phyloP scores from a whole-genome alignment of 2,113 vertebrate genomes.

The Microtus pennsylvanicus region DNA sequence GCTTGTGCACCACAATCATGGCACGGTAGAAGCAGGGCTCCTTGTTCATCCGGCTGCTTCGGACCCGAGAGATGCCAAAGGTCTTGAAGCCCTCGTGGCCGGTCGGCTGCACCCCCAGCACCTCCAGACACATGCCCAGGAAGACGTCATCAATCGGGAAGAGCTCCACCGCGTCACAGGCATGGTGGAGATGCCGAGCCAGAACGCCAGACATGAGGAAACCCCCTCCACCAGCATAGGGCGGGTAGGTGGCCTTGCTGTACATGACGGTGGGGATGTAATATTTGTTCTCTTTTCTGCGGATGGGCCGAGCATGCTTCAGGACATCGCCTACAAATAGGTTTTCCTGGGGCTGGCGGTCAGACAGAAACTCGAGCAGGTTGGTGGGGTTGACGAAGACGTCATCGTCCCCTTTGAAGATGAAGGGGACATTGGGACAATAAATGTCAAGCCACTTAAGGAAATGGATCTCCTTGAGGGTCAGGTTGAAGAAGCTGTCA shows the following conservation, averaged over 20 bases:
- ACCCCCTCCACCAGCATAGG: conserved; percentile 96
- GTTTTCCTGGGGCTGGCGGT: conserved; percentile 84
- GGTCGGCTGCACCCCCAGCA: conserved; percentile 90
- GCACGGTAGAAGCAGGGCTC: conserved; percentile 96
- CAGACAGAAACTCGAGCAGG: conserved; percentile 93
- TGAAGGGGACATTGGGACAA: conserved; percentile 89
- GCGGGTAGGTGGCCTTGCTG: conserved; percentile 92
- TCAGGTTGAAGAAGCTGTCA: conserved; percentile 98
- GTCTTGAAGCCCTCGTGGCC: conserved; percentile 96
- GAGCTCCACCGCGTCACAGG: conserved; percentile 91
- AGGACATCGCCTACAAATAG: conserved; percentile 95
- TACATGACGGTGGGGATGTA: conserved; percentile 93
- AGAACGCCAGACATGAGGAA: conserved; percentile 94
- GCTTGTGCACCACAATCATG: conserved; percentile 98
- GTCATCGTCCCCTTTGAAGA: conserved; percentile 97
- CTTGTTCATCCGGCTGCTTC: conserved; percentile 94
- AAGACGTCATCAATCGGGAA: conserved; percentile 98
- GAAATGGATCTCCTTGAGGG: conserved; percentile 97
- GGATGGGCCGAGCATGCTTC: conserved; percentile 93
- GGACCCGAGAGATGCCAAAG: conserved; percentile 95
- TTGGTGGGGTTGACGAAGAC: conserved; percentile 95
- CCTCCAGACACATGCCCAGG: conserved; percentile 97
- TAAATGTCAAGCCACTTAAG: conserved; percentile 96
- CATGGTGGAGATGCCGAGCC: conserved; percentile 89
- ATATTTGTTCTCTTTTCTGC: conserved; percentile 96